Evolutionary conservation across 2,888 invertebrate species (phyloP).

Genomic region (Pasiphila rectangulata): DNA sequence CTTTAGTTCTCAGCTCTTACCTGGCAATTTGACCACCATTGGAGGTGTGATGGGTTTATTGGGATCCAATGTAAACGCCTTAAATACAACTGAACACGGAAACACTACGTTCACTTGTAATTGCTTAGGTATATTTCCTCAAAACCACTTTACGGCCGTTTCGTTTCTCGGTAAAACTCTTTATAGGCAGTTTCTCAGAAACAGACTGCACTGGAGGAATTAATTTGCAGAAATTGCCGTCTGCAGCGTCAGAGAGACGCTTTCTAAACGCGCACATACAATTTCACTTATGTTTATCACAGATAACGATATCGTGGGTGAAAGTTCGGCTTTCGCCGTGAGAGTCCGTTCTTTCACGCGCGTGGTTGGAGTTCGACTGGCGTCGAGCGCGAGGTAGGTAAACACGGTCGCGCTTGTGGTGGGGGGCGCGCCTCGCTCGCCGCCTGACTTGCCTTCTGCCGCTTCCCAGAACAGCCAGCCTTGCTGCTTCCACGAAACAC

Average conservation of each 20-base stretch:
- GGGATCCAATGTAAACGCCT: conserved; percentile 80
- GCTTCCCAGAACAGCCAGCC: conserved; percentile 74
- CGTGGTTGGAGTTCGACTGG: conserved; percentile 63
- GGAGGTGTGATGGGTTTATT: conserved; percentile 69
- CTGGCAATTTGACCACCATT: conserved; percentile 80
- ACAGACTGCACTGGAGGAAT: conserved; percentile 72
- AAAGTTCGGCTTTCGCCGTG: conserved; percentile 67
- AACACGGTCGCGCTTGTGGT: conserved; percentile 35
- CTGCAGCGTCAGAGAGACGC: conserved; percentile 60
- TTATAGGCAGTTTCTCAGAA: conserved; percentile 77
- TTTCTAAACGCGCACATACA: conserved; percentile 75
- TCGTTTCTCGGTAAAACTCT: conserved; percentile 77
- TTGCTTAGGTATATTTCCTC: conserved; percentile 70
- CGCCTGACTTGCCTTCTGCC: conserved; percentile 48
- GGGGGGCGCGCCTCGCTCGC: conserved; percentile 39
- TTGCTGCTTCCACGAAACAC: conserved; percentile 71
- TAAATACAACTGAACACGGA: conserved; percentile 66
- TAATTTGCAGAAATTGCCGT: conserved; percentile 74
- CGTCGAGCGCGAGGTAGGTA: conserved; percentile 37
- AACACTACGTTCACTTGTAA: conserved; percentile 74
- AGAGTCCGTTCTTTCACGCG: conserved; percentile 48
- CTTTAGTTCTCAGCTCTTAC: too few relatives aligned
- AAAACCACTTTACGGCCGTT: conserved; percentile 77
- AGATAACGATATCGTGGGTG: conserved; percentile 75
- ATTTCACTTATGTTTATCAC: conserved; percentile 76